These are phyloP conservation scores for Theocolax elegans DNA, from an alignment of 1,140 invertebrate genomes.

Conservation along the genomic window DNA sequence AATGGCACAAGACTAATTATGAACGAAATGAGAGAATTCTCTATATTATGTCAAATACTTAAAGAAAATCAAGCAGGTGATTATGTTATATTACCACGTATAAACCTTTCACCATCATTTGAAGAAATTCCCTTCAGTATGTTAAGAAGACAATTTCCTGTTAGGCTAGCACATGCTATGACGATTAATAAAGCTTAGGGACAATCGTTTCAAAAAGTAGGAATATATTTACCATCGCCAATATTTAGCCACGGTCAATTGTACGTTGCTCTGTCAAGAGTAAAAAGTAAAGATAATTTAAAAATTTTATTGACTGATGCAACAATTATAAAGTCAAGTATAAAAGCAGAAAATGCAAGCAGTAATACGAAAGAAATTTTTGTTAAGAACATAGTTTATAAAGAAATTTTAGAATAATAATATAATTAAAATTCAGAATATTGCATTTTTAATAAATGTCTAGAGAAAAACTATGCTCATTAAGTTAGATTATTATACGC, in stretches of 20 bases:
- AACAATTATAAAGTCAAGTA: no score
- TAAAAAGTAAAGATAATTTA: not conserved
- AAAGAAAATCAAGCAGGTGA: slow-evolving; percentile 49
- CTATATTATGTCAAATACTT: slow-evolving; percentile 63
- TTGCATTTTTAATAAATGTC: no score
- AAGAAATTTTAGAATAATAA: no score
- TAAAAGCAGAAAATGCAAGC: no score
- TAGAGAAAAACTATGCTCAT: no score
- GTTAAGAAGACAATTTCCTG: slow-evolving; percentile 62
- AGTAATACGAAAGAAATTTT: no score
- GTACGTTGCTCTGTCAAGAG: no score
- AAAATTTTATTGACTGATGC: no score
- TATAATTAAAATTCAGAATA: no score
- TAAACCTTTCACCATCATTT: not conserved
- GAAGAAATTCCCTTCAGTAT: not conserved
- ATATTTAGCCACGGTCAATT: slow-evolving; percentile 14
- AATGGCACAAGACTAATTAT: slow-evolving; percentile 62
- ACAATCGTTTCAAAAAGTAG: slow-evolving; percentile 40
- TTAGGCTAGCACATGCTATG: slow-evolving; percentile 67
- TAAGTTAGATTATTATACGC: no score
- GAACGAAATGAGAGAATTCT: slow-evolving; percentile 56
- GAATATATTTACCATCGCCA: slow-evolving; percentile 3
- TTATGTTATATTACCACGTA: not conserved
- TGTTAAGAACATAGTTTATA: no score
- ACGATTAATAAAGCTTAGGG: slow-evolving; percentile 71